These are phyloP conservation scores for Phaenicophaeus curvirostris DNA, from an alignment of 2,797 vertebrate genomes.

Conservation along the genomic window DNA sequence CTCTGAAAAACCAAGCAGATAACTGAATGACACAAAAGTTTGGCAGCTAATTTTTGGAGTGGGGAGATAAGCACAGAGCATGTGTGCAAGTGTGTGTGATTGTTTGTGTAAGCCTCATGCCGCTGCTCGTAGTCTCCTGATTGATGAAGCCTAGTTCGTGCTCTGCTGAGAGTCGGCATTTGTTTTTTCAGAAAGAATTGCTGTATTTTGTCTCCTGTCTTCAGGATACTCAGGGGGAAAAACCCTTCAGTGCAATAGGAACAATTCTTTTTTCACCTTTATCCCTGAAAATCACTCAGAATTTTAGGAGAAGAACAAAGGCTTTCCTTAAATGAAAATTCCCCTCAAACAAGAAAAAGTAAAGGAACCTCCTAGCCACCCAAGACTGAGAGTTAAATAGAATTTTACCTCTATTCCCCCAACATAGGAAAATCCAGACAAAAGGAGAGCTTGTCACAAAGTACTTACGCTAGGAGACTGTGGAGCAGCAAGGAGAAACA, in stretches of 20 bases:
- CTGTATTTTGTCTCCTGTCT: conserved; percentile 5
- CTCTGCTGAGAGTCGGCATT: not conserved
- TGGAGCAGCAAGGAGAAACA: not conserved
- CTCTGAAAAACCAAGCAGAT: not conserved
- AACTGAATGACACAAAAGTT: not conserved
- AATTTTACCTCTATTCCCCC: not conserved
- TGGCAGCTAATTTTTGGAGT: not conserved
- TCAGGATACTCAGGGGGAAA: not conserved
- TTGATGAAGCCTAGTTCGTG: not conserved
- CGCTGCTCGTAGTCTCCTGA: not conserved
- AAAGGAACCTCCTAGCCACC: not conserved
- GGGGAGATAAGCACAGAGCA: not conserved
- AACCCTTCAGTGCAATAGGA: not conserved
- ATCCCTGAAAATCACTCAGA: not conserved
- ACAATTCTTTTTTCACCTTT: not conserved
- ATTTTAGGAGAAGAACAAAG: not conserved
- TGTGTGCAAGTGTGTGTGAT: not conserved
- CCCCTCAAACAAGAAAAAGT: not conserved
- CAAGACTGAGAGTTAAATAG: not conserved
- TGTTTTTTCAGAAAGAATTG: not conserved
- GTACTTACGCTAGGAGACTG: not conserved
- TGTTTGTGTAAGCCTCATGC: not conserved
- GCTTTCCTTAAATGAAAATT: not conserved
- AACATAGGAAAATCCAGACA: not conserved
- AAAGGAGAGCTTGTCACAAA: not conserved